Evolutionary conservation across 2,797 vertebrate species (phyloP).

Genomic region (Podargus strigoides): DNA sequence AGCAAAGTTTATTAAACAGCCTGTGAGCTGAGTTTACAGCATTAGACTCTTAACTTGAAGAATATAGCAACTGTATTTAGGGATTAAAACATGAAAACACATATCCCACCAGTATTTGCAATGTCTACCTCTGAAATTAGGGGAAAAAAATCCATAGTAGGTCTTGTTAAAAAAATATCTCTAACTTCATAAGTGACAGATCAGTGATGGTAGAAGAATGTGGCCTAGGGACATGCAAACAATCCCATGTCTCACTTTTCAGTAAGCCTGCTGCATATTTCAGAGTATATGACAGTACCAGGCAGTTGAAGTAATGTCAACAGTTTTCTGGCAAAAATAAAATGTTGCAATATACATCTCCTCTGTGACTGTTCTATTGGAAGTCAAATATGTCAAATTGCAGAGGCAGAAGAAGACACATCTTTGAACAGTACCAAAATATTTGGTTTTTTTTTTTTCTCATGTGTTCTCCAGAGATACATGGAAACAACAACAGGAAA

Average conservation of each 20-base stretch:
- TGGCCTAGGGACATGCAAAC: constrained; percentile 39
- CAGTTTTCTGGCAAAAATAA: constrained; percentile 53
- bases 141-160: background rate
- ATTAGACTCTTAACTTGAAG: background rate
- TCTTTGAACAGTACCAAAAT: background rate
- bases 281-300: constrained; percentile 16
- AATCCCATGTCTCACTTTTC: constrained; percentile 17
- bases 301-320: background rate
- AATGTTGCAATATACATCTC: constrained; percentile 16
- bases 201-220: background rate
- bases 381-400: background rate
- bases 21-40: background rate
- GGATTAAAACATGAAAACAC: background rate
- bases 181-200: background rate
- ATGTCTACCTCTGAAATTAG: background rate
- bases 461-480: background rate
- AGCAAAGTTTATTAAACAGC: background rate
- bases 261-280: background rate
- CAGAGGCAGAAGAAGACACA: background rate
- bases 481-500: background rate
- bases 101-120: background rate
- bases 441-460: background rate
- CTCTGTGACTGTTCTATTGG: background rate
- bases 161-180: background rate
- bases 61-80: background rate